phyloP scores from a whole-genome alignment of 2,113 vertebrate species.

The Anser brachyrhynchus region DNA sequence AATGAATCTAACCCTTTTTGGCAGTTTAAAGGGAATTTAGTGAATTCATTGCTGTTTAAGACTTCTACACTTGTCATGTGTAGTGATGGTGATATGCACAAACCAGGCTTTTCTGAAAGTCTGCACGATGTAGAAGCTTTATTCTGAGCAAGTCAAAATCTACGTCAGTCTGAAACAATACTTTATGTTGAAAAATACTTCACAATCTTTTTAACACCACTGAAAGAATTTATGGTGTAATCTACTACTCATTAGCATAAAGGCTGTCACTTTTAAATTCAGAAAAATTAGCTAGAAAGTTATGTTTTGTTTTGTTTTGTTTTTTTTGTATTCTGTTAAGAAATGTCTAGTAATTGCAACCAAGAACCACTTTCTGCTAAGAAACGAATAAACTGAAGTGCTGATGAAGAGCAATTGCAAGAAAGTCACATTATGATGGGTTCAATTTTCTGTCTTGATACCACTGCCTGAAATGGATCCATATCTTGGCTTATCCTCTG shows the following conservation, averaged over 20 bases:
- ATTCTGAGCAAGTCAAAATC: not conserved
- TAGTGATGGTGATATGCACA: not conserved
- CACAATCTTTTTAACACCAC: not conserved
- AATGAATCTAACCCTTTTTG: not conserved
- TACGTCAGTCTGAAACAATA: not conserved
- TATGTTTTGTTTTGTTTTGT: not conserved
- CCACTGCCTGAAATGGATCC: not conserved
- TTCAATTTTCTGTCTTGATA: slow-evolving; percentile 4
- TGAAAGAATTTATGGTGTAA: not conserved
- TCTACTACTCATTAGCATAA: not conserved
- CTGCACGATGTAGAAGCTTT: not conserved
- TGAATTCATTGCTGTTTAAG: not conserved
- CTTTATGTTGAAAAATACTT: not conserved
- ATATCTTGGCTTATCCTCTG: not conserved
- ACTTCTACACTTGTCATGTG: not conserved
- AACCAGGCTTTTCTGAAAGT: not conserved
- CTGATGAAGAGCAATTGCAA: not conserved
- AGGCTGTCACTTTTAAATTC: not conserved
- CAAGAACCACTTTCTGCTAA: not conserved
- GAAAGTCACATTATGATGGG: not conserved
- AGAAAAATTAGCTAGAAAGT: not conserved
- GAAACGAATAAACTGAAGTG: not conserved
- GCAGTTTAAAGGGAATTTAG: not conserved
- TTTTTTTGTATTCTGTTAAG: not conserved
- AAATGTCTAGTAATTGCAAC: not conserved